A percentile compares a stretch with the other conserved stretches of the same genome.
Conservation (phyloP, 2,797 vertebrate genomes). For the Onychomys leucogaster region DNA sequence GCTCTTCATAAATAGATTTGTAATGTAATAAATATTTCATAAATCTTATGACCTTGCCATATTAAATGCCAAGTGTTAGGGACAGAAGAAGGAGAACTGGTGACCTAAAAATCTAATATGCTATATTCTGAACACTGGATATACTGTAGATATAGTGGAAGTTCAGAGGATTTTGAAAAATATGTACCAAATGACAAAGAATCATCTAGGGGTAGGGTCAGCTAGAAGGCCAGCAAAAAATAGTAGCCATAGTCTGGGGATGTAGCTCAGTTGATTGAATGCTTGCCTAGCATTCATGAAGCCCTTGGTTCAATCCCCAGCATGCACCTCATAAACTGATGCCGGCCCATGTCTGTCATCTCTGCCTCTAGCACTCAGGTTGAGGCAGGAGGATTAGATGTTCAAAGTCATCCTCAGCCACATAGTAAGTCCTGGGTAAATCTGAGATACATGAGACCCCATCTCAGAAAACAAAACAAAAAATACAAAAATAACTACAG, state of each 20-base stretch:
- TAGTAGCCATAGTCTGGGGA: neutral
- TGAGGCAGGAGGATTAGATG: neutral
- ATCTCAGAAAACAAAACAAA: neutral
- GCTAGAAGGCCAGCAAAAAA: neutral
- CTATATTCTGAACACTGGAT: conserved; percentile 37
- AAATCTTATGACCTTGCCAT: conserved; percentile 66
- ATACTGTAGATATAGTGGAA: conserved; percentile 29
- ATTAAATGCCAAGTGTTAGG: conserved; percentile 55
- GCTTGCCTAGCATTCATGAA: neutral
- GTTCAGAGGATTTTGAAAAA: conserved; percentile 53
- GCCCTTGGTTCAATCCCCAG: neutral
- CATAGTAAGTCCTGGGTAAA: neutral
- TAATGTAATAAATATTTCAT: conserved; percentile 64
- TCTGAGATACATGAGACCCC: neutral
- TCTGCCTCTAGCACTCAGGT: neutral
- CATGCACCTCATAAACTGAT: neutral
- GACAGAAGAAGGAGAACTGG: conserved; percentile 1
- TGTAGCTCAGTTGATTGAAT: neutral
- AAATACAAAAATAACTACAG: neutral
- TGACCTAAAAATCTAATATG: conserved; percentile 45
- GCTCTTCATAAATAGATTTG: conserved; percentile 72
- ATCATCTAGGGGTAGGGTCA: conserved; percentile 10
- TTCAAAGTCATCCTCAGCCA: neutral
- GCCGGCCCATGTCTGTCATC: neutral
- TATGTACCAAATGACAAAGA: conserved; percentile 40